A percentile compares a stretch with the other conserved stretches of the same genome.
Evolutionary conservation across 2,113 vertebrate genomes (phyloP).

Genomic region (Cyprinodon variegatus): DNA sequence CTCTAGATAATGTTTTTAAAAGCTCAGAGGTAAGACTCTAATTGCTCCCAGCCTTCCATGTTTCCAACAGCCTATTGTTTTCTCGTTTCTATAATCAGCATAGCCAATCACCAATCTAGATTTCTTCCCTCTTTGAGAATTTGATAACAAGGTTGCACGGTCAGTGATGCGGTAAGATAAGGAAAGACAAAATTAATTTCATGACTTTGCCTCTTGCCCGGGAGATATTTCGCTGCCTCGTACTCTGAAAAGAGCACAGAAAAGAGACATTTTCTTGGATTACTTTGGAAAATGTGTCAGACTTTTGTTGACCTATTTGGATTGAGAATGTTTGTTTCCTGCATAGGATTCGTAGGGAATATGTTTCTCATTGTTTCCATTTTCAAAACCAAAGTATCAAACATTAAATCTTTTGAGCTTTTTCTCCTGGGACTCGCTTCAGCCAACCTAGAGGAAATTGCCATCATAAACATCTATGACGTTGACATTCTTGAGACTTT

Average conservation of each 20-base stretch:
- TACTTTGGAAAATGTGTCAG: constrained; percentile 37
- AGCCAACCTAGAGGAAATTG: constrained; percentile 74
- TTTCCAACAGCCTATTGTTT: constrained; percentile 60
- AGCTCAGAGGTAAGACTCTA: constrained; percentile 79
- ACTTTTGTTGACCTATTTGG: constrained; percentile 26
- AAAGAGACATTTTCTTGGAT: constrained; percentile 5
- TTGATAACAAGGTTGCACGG: constrained; percentile 45
- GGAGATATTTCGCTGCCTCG: neutral
- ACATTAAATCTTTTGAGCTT: constrained; percentile 75
- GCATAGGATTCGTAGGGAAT: constrained; percentile 72
- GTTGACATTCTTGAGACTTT: constrained; percentile 12
- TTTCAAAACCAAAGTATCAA: constrained; percentile 34
- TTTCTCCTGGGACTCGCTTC: constrained; percentile 73
- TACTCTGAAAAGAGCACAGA: constrained; percentile 4
- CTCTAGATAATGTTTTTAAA: constrained; percentile 64
- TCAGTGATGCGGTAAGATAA: constrained; percentile 48
- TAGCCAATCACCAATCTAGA: constrained; percentile 55
- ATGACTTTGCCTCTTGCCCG: neutral
- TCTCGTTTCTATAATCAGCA: constrained; percentile 61
- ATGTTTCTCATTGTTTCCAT: constrained; percentile 63
- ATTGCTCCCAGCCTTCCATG: constrained; percentile 66
- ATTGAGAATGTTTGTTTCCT: constrained; percentile 60
- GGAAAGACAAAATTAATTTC: constrained; percentile 7
- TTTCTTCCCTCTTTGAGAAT: constrained; percentile 46
- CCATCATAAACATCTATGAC: constrained; percentile 72